Evolutionary conservation across 2,888 invertebrate genomes (phyloP), one percentile per base, ranked within the genome.

Genomic region (Apodemia mormo): DNA sequence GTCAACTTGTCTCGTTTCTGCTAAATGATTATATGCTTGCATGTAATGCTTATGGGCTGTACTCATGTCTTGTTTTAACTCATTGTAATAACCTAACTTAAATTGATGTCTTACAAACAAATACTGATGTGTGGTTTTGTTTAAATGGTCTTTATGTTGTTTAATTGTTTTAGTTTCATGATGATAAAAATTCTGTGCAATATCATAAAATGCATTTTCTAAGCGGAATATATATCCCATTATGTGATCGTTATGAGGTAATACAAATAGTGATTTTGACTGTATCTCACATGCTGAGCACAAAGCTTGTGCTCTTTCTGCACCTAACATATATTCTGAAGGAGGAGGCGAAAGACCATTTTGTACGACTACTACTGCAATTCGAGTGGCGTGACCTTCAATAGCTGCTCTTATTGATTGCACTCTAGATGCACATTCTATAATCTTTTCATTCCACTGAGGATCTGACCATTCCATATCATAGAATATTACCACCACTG

Each of bases 401-500:
- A 97, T 93, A 2, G 96, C 95, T 58, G 96, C 95, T 77, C 96
- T 96, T 75, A 97, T 94, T 0, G 96, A 96, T 85, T 98, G 97
- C 49, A 99, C 97, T 79, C 97, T 95, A 0, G 97, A 97, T 9
- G 98, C 97, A 88, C 98, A 99, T 86, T 99, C 99, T 79, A 97
- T 96, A 82, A 98, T 97, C 84, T 97, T 98, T 78, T 99, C 99
- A 77, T 97, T 97, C 99, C 99, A 99, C 75, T 96, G 95, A 0
- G 95, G 94, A 88, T 99, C 99, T 84, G 98, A 97, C 99, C 99
- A 99, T 89, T 99, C 99, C 83, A 99, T 95, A 82, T 99, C 99
- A 86, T 97, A 98, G 88, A 99, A 99, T 73, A 99, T 95, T 2
- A 99, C 98, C 40, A 98, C 96, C 0, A 99, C 96, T 1, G 99